Percentiles rank a stretch among this genome's conserved stretches.
These are phyloP conservation scores for Leucopsar rothschildi DNA, from an alignment of 2,113 vertebrate genomes.

Conservation along the genomic window DNA sequence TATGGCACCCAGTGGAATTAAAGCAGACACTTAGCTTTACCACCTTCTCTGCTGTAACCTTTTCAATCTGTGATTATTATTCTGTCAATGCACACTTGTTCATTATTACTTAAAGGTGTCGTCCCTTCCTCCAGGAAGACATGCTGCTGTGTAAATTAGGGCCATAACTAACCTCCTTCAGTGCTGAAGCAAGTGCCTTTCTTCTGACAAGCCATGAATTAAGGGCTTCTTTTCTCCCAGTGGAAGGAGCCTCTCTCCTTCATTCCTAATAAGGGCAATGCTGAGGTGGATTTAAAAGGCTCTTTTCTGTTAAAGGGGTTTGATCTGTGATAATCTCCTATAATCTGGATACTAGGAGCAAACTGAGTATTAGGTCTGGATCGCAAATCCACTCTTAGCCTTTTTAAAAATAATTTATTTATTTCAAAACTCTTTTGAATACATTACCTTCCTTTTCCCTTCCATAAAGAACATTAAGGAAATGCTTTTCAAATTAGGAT, in stretches of 20 bases:
- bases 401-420: neutral
- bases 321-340: conserved; percentile 1
- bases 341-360: neutral
- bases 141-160: conserved; percentile 32
- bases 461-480: neutral
- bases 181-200: conserved; percentile 55
- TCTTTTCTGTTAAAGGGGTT: neutral
- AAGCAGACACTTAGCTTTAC: conserved; percentile 44
- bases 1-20: conserved; percentile 47
- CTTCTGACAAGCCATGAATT: conserved; percentile 47
- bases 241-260: conserved; percentile 7
- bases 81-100: neutral
- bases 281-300: conserved; percentile 14
- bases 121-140: neutral
- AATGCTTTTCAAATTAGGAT: neutral
- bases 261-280: neutral
- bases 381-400: neutral
- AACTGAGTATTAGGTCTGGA: neutral
- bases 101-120: conserved; percentile 48
- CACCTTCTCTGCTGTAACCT: conserved; percentile 40
- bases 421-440: neutral
- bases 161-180: conserved; percentile 38
- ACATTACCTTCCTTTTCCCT: neutral
- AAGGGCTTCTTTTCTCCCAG: neutral
- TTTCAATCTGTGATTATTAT: conserved; percentile 54